These are phyloP conservation scores for Buceros bicornis DNA, from an alignment of 2,797 vertebrate genomes.

Conservation along the genomic window DNA sequence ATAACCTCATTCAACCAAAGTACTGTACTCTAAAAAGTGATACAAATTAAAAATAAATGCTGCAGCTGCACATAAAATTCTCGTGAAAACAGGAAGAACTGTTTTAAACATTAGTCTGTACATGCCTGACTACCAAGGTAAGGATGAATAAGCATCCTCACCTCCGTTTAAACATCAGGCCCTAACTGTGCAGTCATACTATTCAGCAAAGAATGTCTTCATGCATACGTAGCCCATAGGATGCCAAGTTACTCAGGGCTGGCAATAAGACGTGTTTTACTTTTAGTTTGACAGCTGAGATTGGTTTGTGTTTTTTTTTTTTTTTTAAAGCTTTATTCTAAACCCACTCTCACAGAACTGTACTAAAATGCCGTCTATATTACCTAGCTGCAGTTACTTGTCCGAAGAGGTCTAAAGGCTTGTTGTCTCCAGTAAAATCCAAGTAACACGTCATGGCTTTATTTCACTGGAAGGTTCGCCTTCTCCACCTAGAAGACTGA, in stretches of 20 bases:
- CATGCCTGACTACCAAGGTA: background rate
- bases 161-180: background rate
- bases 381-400: background rate
- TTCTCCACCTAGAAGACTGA: background rate
- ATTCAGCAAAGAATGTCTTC: background rate
- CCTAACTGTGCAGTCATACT: background rate
- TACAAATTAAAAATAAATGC: background rate
- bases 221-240: too few species aligned
- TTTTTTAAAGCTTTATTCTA: background rate
- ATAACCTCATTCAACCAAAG: background rate
- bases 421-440: background rate
- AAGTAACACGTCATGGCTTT: background rate
- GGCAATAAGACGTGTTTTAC: background rate
- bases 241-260: background rate
- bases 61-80: background rate
- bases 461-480: background rate
- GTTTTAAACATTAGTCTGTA: background rate
- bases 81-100: background rate
- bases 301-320: background rate
- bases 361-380: background rate
- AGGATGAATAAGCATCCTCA: background rate
- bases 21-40: background rate
- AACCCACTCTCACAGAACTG: background rate
- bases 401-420: background rate
- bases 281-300: background rate